Base-by-base conservation (phyloP, 2,888 invertebrate species). In the Acrocyrtus sp. region DNA sequence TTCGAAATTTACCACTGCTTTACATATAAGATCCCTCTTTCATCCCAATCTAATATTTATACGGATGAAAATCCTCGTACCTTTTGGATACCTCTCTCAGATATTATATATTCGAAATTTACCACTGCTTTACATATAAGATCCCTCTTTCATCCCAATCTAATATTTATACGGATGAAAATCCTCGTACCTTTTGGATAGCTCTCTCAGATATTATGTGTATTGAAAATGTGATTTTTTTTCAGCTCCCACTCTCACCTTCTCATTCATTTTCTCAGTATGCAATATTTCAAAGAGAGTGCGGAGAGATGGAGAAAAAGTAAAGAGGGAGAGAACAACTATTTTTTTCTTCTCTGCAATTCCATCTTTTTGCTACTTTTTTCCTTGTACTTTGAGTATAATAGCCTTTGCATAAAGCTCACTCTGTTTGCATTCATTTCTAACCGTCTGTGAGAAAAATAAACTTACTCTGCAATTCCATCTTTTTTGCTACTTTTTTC, bases 1-100 rank as follows among this genome's bases (percentile, higher is more conserved):
- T 66, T 72, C 34, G 60, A 72, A 61, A 66, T 72, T 72, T 72
- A 63, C 65, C 58, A 70, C 45, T 54, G 54, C 50, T 67, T 54
- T 60, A 53, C 68, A 50, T 61, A 39, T 29, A 29, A 29, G n/a
- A 56, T 15, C 45, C 45, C 4, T 12, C n/a, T 45, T 45, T 19
- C 34, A 34, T 34, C 34, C 34, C 34, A 34, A 34, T 34, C 34
- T 34, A 34, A 34, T 34, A 34, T 34, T 34, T 34, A 34, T 34
- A 34, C 34, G 12, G 34, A 34, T 34, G 34, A 34, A 34, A 34
- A 34, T 34, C 34, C n/a, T 34, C 34, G 6, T 34, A 5, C 34
- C 5, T 34, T 34, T 34, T 34, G 34, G 6, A 34, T 34, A 34
- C 5, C 34, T 34, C 34, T 12, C 5, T 34, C 5, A 34, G 34